Base-by-base conservation (phyloP, 2,888 invertebrate genomes). In the Scotopteryx bipunctaria region DNA sequence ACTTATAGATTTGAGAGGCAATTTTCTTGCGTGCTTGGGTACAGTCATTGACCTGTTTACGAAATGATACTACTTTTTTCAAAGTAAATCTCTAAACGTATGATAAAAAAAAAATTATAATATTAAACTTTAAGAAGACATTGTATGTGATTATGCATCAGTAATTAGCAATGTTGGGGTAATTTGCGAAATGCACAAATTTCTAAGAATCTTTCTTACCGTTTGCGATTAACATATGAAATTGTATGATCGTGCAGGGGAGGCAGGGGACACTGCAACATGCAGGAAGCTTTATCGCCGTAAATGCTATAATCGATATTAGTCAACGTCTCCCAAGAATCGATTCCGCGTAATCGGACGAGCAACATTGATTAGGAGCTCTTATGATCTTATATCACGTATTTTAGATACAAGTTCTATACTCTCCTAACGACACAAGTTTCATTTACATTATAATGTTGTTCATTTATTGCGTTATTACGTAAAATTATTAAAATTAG, bases 261-360 rank as follows among this genome's bases (percentile, higher is more conserved):
- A 72, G 61, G 69, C 70, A 71, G 71, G 73, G 69, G 64, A 59
- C 19, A 40, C 64, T 61, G 57, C 50, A 68, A 62, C 66, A 63
- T 71, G 65, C 77, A 78, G 78, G 80, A 78, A 78, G 76, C 73
- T 58, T 61, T 73, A 71, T 73, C 71, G 76, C 76, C 74, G 77
- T 80, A 78, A 82, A 82, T 78, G 77, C 79, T 80, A 78, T 85
- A 81, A 85, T 83, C 81, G 80, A 79, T 83, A 78, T 84, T 81
- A 78, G 79, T 78, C 73, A 68, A 76, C 75, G 72, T 80, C 76
- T 73, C 73, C 71, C 71, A 72, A 48, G 76, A 78, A 80, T 81
- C 82, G 82, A 77, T 83, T 86, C 81, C 71, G 61, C 67, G 81
- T 85, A 84, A 78, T 76, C 77, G 74, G 67, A 79, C 73, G 76